Evolutionary conservation across 1,140 invertebrate species (phyloP), one percentile per base, ranked within the genome.

Genomic region (Sycophila sp.): DNA sequence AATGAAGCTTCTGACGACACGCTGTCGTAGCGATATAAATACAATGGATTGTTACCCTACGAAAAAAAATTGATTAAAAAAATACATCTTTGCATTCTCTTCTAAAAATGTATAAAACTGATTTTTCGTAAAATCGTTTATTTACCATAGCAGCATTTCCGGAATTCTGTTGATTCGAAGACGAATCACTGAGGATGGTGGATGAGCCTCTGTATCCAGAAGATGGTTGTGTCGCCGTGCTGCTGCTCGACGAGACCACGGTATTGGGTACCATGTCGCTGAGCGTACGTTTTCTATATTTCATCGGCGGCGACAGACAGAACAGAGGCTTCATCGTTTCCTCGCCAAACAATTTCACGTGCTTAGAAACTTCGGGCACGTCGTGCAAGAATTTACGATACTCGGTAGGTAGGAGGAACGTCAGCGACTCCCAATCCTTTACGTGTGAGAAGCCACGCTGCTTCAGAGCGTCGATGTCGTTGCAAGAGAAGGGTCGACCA

Each of bases 371-470:
- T 87, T 94, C 92, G 11, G 93, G 93, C 74, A 94, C 88, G 81
- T 94, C 92, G 62, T 92, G 88, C 60, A 95, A 78, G 51, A 93
- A 81, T 65, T 87, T 88, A 1, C 56, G n/a, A 78, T 94, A 95
- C 80, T 97, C 94, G 59, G 87, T 86, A 0, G 95, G 96, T 42
- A 98, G 81, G 19, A 98, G 86, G 59, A 96, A 92, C 69, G 93
- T 94, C 36, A 98, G 85, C 1, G 94, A 96, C 78, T 96, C 94
- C 95, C 95, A 97, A 80, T 98, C 96, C 77, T 91, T 89, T 10
- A 97, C 91, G 77, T 96, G 94, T 24, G 89, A 89, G 69, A 96
- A 91, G 68, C 93, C 93, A 79, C 92, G 91, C 75, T 92, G 92
- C 75, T 91, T 92, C 15, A 96, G 82, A 26, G 90, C 88, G 82